Percentiles rank a stretch among this genome's conserved stretches.
These are phyloP conservation scores for Cephus pulcher DNA, from an alignment of 2,888 invertebrate genomes.

Conservation along the genomic window DNA sequence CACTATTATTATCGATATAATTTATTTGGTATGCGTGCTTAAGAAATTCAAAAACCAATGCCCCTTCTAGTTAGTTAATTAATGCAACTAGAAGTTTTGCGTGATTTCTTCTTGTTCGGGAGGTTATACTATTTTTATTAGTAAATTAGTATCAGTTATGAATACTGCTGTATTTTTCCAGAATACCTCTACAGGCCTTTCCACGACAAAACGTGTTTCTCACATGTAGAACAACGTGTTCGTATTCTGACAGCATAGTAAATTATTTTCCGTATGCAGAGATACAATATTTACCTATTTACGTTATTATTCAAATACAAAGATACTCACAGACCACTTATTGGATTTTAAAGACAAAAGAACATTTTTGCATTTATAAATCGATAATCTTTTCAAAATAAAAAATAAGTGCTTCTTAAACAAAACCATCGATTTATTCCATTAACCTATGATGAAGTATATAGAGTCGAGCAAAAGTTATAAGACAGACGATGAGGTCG, in stretches of 20 bases:
- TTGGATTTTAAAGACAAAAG: not conserved
- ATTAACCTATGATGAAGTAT: not conserved
- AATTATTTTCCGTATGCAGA: not conserved
- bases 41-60: not conserved
- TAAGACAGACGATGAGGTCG: not conserved
- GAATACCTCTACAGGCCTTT: not conserved
- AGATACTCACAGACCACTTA: not conserved
- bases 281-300: not conserved
- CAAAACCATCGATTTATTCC: not conserved
- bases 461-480: not conserved
- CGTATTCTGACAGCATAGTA: not conserved
- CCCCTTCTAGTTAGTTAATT: not conserved
- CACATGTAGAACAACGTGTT: not conserved
- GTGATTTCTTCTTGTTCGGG: not conserved
- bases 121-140: not conserved
- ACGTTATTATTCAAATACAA: not conserved
- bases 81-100: not conserved
- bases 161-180: not conserved
- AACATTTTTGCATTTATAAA: not conserved
- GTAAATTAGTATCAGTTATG: not conserved
- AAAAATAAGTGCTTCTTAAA: not conserved
- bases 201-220: not conserved
- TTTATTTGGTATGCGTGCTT: not conserved
- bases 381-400: no score
- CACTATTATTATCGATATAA: not conserved